Percentiles rank a stretch among this genome's conserved stretches.
phyloP scores from a whole-genome alignment of 2,888 invertebrate species.

The Eupithecia pulchellata region DNA sequence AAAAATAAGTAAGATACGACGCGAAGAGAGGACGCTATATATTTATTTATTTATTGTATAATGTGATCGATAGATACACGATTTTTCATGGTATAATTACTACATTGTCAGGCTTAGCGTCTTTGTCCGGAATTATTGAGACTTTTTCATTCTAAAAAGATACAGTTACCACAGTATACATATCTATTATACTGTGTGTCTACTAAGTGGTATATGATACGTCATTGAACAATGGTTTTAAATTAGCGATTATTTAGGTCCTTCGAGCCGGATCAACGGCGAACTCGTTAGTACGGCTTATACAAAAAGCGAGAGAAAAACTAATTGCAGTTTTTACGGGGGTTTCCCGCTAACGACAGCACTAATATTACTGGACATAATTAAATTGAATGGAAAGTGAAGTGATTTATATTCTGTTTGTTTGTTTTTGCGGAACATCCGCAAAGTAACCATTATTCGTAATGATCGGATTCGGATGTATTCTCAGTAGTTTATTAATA shows the following conservation, averaged over 20 bases:
- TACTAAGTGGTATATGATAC: background rate
- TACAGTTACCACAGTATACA: no score
- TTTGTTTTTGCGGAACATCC: constrained; percentile 60
- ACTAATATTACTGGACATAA: constrained; percentile 40
- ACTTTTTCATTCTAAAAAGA: background rate
- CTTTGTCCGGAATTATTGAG: background rate
- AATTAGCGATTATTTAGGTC: constrained; percentile 16
- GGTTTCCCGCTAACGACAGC: constrained; percentile 38
- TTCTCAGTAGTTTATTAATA: background rate
- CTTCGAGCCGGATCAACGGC: constrained; percentile 26
- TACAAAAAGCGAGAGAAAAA: constrained; percentile 29
- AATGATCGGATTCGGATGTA: constrained; percentile 16
- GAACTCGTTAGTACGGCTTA: background rate
- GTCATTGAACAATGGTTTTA: background rate
- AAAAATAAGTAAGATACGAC: background rate
- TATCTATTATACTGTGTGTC: background rate
- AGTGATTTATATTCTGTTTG: constrained; percentile 55
- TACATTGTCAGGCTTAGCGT: background rate
- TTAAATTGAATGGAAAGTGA: constrained; percentile 56
- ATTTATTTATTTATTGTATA: background rate
- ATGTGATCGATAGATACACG: background rate
- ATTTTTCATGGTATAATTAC: background rate
- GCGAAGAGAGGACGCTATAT: no score
- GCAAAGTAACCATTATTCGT: constrained; percentile 47
- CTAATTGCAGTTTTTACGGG: constrained; percentile 38